Evolutionary conservation across 2,888 invertebrate species (phyloP).

Genomic region (Litoditis marina): DNA sequence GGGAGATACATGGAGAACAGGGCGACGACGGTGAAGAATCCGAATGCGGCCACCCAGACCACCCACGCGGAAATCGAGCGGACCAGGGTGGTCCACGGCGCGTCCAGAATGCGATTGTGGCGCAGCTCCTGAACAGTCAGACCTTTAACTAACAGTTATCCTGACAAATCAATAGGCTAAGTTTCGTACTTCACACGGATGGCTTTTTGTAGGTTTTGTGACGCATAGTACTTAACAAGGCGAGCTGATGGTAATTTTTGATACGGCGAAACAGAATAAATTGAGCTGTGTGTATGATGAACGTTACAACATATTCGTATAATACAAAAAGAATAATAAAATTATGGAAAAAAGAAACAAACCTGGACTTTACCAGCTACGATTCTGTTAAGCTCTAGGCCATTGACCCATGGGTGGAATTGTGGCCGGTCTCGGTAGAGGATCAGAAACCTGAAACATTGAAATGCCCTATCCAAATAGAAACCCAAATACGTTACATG

Average conservation of each 20-base stretch:
- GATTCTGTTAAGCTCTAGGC: slow-evolving; percentile 52
- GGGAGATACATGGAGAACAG: slow-evolving; percentile 48
- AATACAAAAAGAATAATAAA: too few relatives aligned
- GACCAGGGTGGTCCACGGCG: slow-evolving; percentile 27
- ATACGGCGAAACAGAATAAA: too few relatives aligned
- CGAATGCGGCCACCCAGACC: slow-evolving; percentile 44
- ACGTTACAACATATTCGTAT: too few relatives aligned
- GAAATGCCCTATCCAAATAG: background rate
- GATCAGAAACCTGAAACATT: slow-evolving; percentile 36
- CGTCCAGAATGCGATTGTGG: slow-evolving; percentile 22
- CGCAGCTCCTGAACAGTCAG: slow-evolving; percentile 25
- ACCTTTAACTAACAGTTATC: background rate
- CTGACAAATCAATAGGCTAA: slow-evolving; percentile 3
- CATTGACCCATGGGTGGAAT: slow-evolving; percentile 52
- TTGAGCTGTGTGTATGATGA: too few relatives aligned
- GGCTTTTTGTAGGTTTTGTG: too few relatives aligned
- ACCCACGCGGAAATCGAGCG: slow-evolving; percentile 51
- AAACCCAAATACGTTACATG: too few relatives aligned
- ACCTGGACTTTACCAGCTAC: slow-evolving; percentile 52
- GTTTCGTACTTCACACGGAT: slow-evolving; percentile 7
- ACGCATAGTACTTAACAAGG: too few relatives aligned
- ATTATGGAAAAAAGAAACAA: background rate
- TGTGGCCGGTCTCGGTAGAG: slow-evolving; percentile 54
- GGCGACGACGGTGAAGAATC: slow-evolving; percentile 41
- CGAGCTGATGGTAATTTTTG: too few relatives aligned